Conservation (phyloP, 1,140 invertebrate genomes). For the Drosophila setifemur region DNA sequence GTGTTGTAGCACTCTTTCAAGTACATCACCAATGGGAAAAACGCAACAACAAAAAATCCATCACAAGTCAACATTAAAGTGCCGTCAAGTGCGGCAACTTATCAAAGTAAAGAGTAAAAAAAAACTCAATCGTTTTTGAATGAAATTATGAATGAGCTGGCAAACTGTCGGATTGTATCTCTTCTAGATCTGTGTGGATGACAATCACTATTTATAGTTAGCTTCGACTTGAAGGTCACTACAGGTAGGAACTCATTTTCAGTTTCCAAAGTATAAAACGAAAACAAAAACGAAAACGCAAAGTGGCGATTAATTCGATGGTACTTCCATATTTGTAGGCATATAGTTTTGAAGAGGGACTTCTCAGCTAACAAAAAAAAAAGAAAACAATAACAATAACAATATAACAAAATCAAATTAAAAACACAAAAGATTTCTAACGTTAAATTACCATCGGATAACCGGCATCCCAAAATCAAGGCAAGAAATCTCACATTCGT, state of each 20-base stretch:
- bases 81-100: slow-evolving; percentile 72
- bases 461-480: no score
- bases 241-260: slow-evolving; percentile 53
- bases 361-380: slow-evolving; percentile 17
- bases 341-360: slow-evolving; percentile 62
- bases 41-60: slow-evolving; percentile 39
- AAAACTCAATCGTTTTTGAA: slow-evolving; percentile 9
- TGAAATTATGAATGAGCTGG: slow-evolving; percentile 71
- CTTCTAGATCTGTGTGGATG: slow-evolving; percentile 61
- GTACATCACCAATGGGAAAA: slow-evolving; percentile 52
- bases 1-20: slow-evolving; percentile 71
- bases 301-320: slow-evolving; percentile 77
- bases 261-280: slow-evolving; percentile 47
- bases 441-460: no score
- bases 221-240: slow-evolving; percentile 53
- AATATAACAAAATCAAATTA: no score
- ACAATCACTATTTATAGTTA: slow-evolving; percentile 48
- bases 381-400: slow-evolving; percentile 40
- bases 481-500: no score
- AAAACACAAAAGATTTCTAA: no score
- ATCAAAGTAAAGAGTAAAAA: slow-evolving; percentile 56
- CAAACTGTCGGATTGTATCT: slow-evolving; percentile 31
- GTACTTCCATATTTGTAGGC: slow-evolving; percentile 76
- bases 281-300: slow-evolving; percentile 48
- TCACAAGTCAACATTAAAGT: slow-evolving; percentile 66